Percentiles rank a stretch among this genome's conserved stretches.
Conservation (phyloP, 1,140 invertebrate species). For the Bradysia coprophila region DNA sequence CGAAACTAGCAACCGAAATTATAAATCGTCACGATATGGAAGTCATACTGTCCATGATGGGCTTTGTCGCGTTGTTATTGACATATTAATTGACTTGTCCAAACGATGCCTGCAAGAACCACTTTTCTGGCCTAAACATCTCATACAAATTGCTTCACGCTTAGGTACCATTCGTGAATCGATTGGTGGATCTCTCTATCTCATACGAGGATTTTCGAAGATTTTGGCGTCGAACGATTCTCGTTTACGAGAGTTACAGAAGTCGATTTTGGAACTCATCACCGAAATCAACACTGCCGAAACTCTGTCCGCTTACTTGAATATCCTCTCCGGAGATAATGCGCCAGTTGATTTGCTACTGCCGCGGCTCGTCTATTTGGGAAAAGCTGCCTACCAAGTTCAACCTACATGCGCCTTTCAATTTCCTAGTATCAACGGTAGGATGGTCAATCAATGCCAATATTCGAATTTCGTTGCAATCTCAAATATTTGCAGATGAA, state of each 20-base stretch:
- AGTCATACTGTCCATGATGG: conserved; percentile 18
- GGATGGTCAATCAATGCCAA: neutral
- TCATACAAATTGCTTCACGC: conserved; percentile 16
- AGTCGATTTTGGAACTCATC: conserved; percentile 17
- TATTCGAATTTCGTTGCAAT: no score
- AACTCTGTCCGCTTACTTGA: conserved; percentile 13
- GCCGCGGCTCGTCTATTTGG: conserved; percentile 16
- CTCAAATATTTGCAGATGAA: conserved; percentile 10
- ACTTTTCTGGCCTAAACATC: conserved; percentile 16
- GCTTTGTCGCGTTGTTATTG: conserved; percentile 16
- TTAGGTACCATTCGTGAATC: conserved; percentile 18
- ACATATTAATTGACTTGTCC: conserved; percentile 19
- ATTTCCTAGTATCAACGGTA: conserved; percentile 14
- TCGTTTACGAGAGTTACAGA: conserved; percentile 16
- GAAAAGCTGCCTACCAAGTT: conserved; percentile 4
- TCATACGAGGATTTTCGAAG: conserved; percentile 16
- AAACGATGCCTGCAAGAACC: conserved; percentile 15
- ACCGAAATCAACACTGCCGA: conserved; percentile 18
- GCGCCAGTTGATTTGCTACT: conserved; percentile 17
- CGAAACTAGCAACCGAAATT: conserved; percentile 9
- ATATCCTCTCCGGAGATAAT: conserved; percentile 15
- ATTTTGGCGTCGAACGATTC: conserved; percentile 14
- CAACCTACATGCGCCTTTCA: conserved; percentile 17
- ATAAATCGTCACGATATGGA: conserved; percentile 11
- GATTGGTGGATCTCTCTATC: conserved; percentile 16